Evolutionary conservation across 2,888 invertebrate genomes (phyloP).

Genomic region (Trachelus tabidus): DNA sequence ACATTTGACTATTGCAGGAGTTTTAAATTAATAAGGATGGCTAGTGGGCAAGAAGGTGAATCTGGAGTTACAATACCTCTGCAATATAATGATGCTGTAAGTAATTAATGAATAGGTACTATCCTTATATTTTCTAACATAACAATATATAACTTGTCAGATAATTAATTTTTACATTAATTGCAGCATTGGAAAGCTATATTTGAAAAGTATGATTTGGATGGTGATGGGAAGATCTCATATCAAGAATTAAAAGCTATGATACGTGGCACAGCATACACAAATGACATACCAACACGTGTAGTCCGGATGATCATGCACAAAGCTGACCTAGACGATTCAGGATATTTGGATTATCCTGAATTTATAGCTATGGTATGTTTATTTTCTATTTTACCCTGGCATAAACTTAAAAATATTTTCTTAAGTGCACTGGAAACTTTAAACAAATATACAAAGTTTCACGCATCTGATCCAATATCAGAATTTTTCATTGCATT

Average conservation of each 20-base stretch:
- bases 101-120: constrained; percentile 26
- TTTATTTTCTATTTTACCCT: constrained; percentile 60
- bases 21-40: constrained; percentile 59
- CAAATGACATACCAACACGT: constrained; percentile 76
- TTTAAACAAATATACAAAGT: background rate
- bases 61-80: constrained; percentile 58
- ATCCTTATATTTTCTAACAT: constrained; percentile 9
- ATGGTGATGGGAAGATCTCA: constrained; percentile 78
- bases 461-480: background rate
- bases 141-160: constrained; percentile 1
- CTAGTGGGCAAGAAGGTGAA: constrained; percentile 56
- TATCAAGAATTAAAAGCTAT: constrained; percentile 74
- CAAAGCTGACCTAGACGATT: constrained; percentile 74
- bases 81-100: constrained; percentile 59
- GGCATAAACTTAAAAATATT: background rate
- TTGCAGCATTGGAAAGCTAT: constrained; percentile 62
- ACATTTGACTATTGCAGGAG: constrained; percentile 34
- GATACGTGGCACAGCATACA: constrained; percentile 72
- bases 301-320: constrained; percentile 76
- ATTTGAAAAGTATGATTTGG: constrained; percentile 73
- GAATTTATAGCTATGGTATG: constrained; percentile 81
- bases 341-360: constrained; percentile 76
- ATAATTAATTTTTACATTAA: constrained; percentile 33
- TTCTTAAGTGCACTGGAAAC: background rate
- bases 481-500: background rate